Evolutionary conservation across 2,113 vertebrate species (phyloP).

Genomic region (Syrmaticus mikado): DNA sequence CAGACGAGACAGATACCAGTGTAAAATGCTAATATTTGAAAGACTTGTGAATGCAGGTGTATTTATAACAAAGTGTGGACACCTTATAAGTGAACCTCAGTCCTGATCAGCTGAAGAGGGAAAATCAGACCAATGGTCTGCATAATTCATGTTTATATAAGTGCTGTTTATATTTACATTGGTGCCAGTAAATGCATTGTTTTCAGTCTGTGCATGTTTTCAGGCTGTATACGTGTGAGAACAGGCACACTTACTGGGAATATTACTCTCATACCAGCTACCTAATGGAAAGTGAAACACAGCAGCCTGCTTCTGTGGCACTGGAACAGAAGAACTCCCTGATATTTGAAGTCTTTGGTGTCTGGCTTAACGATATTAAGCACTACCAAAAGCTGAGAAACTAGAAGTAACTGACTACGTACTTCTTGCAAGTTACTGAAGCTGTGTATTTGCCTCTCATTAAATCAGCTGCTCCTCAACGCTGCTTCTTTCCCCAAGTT

Average conservation of each 20-base stretch:
- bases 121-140: not conserved
- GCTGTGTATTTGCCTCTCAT: too few relatives aligned
- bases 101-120: not conserved
- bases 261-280: not conserved
- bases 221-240: not conserved
- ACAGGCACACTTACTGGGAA: not conserved
- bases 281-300: not conserved
- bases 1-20: not conserved
- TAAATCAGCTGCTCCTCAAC: not conserved
- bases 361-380: not conserved
- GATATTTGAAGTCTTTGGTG: not conserved
- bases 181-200: not conserved
- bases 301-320: not conserved
- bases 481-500: not conserved
- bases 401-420: not conserved
- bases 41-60: not conserved
- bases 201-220: not conserved
- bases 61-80: not conserved
- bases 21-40: not conserved
- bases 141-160: not conserved
- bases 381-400: not conserved
- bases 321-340: not conserved
- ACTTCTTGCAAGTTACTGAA: not conserved
- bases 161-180: not conserved
- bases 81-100: not conserved